Percentiles rank a stretch among this genome's conserved stretches.
Conservation (phyloP, 2,797 vertebrate species). For the Knipowitschia caucasica region DNA sequence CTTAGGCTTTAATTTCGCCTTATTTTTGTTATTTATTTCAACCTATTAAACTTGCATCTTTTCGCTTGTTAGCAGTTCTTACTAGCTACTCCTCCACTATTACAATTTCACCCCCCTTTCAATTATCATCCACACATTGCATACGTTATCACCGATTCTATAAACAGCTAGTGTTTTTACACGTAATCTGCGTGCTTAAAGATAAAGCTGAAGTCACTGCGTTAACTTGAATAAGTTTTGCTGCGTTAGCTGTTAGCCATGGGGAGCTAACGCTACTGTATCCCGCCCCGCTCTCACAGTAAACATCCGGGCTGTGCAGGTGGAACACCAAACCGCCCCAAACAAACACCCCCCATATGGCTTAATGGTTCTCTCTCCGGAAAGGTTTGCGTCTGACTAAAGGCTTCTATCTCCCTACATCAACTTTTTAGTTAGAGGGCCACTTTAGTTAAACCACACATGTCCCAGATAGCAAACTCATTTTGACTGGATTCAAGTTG, state of each 20-base stretch:
- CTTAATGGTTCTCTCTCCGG: neutral
- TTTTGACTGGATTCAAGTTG: too few species aligned
- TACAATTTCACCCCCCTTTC: neutral
- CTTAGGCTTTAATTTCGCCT: neutral
- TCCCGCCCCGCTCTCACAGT: conserved; percentile 40
- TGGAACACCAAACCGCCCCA: neutral
- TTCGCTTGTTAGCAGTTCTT: conserved; percentile 20
- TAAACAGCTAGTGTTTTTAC: too few species aligned
- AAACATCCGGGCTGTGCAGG: conserved; percentile 30
- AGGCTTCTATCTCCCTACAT: too few species aligned
- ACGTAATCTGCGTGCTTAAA: neutral
- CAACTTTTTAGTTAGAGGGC: too few species aligned
- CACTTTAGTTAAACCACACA: too few species aligned
- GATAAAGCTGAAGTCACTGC: too few species aligned
- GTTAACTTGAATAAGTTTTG: conserved; percentile 3
- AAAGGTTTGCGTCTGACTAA: neutral
- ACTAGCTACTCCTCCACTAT: conserved; percentile 27
- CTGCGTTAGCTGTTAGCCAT: conserved; percentile 2
- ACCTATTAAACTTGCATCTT: neutral
- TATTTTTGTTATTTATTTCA: neutral
- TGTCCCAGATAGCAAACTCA: too few species aligned
- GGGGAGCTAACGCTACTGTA: conserved; percentile 8
- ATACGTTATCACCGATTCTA: neutral
- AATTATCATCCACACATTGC: neutral
- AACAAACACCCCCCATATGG: neutral